Evolutionary conservation across 2,888 invertebrate species (phyloP), one percentile per base, ranked within the genome.

Genomic region (Habroteleia sp.): DNA sequence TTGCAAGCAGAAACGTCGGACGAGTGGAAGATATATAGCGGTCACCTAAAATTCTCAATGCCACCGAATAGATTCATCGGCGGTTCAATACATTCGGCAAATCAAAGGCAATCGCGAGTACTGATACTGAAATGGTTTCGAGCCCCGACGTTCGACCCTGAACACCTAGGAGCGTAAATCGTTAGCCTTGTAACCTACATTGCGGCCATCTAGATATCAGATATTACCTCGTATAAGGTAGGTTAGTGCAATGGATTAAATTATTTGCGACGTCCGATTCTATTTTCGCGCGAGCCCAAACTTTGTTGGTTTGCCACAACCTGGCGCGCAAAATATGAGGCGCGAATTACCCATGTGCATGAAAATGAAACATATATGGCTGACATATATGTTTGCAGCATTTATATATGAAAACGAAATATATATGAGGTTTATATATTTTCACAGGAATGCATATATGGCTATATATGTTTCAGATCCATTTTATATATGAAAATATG

Each of bases 171-270:
- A 46, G 73, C 60, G 60, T 52, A 65, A 77, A 66, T 75, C 75
- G 73, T 73, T 68, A 71, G 73, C 77, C 75, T 75, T 75, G 75
- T 77, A 75, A 77, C 77, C 77, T 69, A 77, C 73, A 66, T 77
- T 37, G 50, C 69, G 29, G 44, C 56, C 58, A 75, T 71, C 75
- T 71, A 60, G 66, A 71, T 71, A 62, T 56, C 44, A 58, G 62
- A 62, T 65, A 42, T 69, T 69, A 29, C 65, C 20, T 46, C 56
- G 48, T 35, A 65, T 69, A 65, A 48, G 74, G 69, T 74, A 65
- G 74, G 69, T 69, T 69, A 69, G 68, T 56, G 62, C 48, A 23
- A 50, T 13, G 35, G 44, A 41, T 68, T 23, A 14, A 27, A 44
- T 39, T 63, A 52, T 63, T 68, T 31, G 48, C 17, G 10, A 50